phyloP scores from a whole-genome alignment of 2,888 invertebrate species.

The Acanthopleura granulata region DNA sequence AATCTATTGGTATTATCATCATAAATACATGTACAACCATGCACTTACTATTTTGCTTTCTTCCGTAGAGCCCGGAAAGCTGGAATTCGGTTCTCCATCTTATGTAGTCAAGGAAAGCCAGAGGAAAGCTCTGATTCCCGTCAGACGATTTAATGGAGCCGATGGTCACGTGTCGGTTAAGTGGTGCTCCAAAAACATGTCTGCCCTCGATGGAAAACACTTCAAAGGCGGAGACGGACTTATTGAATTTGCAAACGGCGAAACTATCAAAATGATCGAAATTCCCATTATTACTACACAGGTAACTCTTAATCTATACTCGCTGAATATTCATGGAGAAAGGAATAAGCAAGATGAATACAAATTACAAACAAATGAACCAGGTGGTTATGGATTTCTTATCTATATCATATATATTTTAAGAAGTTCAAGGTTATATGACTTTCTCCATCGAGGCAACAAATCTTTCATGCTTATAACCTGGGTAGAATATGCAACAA shows the following conservation, averaged over 20 bases:
- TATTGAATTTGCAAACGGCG: slow-evolving; percentile 68
- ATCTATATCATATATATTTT: too few relatives aligned
- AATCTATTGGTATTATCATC: too few relatives aligned
- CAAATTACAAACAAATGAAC: too few relatives aligned
- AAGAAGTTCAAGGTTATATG: too few relatives aligned
- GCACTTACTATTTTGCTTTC: not conserved
- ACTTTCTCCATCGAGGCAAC: too few relatives aligned
- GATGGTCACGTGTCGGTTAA: slow-evolving; percentile 73
- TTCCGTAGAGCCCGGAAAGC: slow-evolving; percentile 72
- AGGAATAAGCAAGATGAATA: too few relatives aligned
- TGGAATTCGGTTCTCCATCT: slow-evolving; percentile 74
- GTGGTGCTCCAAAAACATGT: slow-evolving; percentile 74
- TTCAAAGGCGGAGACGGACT: slow-evolving; percentile 73
- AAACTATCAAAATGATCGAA: slow-evolving; percentile 72
- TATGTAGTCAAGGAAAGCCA: slow-evolving; percentile 74
- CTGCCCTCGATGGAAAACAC: slow-evolving; percentile 74
- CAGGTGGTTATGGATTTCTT: too few relatives aligned
- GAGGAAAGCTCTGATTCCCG: slow-evolving; percentile 71
- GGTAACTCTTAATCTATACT: slow-evolving; percentile 36
- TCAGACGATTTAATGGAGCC: slow-evolving; percentile 72
- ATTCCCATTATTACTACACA: slow-evolving; percentile 74
- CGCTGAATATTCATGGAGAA: not conserved
- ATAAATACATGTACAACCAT: too few relatives aligned
- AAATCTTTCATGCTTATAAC: too few relatives aligned
- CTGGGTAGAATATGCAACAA: too few relatives aligned